Percentiles rank a stretch among this genome's conserved stretches.
Evolutionary conservation across 2,113 vertebrate genomes (phyloP).

Genomic region (Isichthys henryi): DNA sequence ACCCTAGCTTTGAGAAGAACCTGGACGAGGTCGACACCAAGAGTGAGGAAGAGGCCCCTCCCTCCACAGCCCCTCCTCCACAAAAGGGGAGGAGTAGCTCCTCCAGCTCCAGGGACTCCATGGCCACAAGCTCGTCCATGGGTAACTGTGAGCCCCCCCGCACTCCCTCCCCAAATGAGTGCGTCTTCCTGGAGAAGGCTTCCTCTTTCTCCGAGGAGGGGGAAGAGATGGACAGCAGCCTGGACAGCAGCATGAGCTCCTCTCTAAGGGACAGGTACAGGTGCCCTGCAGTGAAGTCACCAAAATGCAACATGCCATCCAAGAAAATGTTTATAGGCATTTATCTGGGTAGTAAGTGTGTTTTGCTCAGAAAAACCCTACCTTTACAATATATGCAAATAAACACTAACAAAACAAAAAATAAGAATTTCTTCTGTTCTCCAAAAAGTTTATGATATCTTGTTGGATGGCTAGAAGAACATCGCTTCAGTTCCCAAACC

Average conservation of each 20-base stretch:
- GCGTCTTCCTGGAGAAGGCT: constrained; percentile 40
- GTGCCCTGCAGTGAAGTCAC: not conserved
- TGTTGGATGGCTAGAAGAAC: not conserved
- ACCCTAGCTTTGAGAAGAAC: constrained; percentile 64
- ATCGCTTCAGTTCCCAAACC: not conserved
- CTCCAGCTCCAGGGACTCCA: constrained; percentile 11
- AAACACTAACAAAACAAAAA: not conserved
- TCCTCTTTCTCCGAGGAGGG: constrained; percentile 53
- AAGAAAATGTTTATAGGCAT: not conserved
- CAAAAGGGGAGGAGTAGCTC: constrained; percentile 28
- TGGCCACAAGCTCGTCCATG: not conserved
- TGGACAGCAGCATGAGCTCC: constrained; percentile 51
- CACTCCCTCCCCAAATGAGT: constrained; percentile 33
- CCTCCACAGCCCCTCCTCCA: constrained; percentile 22
- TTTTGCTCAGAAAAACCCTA: not conserved
- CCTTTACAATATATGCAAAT: not conserved
- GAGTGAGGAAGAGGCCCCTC: constrained; percentile 22
- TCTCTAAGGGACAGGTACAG: constrained; percentile 53
- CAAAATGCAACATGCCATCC: not conserved
- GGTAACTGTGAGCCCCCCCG: not conserved
- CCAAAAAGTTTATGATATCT: not conserved
- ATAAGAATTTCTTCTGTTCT: not conserved
- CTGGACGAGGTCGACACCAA: constrained; percentile 44
- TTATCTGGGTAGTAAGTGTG: not conserved
- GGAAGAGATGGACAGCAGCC: constrained; percentile 57